A percentile compares a stretch with the other conserved stretches of the same genome.
phyloP scores from a whole-genome alignment of 2,888 invertebrate species.

The Cantharis flavilabris region DNA sequence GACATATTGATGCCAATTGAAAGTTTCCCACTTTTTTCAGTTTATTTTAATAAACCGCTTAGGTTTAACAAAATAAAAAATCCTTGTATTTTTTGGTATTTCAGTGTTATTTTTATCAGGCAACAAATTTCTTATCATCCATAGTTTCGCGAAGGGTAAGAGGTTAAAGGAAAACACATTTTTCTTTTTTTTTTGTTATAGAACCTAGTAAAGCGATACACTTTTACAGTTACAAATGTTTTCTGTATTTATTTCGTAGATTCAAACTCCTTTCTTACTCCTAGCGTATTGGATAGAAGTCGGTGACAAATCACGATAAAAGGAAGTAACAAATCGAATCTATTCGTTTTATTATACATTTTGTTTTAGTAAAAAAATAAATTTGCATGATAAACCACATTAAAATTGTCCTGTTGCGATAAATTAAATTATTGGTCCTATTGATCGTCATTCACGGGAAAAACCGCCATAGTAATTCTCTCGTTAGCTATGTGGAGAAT shows the following conservation, averaged over 20 bases:
- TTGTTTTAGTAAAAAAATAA: background rate
- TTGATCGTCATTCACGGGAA: background rate
- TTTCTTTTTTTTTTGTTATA: conserved; percentile 18
- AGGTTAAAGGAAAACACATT: conserved; percentile 24
- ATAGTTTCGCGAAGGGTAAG: background rate
- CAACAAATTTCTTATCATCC: background rate
- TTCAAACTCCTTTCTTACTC: conserved; percentile 1
- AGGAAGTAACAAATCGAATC: conserved; percentile 14
- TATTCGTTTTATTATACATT: background rate
- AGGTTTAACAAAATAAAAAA: background rate
- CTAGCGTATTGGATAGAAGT: conserved; percentile 12
- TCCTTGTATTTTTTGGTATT: background rate
- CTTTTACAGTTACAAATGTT: conserved; percentile 27
- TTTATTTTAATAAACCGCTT: background rate
- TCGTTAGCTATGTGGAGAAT: conserved; percentile 7
- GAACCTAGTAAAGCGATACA: conserved; percentile 15
- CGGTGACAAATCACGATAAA: conserved; percentile 23
- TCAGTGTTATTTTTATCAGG: conserved; percentile 1
- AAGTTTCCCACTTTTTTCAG: background rate
- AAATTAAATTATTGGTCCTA: background rate
- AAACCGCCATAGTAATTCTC: background rate
- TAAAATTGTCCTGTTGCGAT: background rate
- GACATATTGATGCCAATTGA: background rate
- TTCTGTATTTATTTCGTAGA: conserved; percentile 19
- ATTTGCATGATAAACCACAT: background rate